phyloP scores from a whole-genome alignment of 2,113 vertebrate genomes.

The Cebus imitator region DNA sequence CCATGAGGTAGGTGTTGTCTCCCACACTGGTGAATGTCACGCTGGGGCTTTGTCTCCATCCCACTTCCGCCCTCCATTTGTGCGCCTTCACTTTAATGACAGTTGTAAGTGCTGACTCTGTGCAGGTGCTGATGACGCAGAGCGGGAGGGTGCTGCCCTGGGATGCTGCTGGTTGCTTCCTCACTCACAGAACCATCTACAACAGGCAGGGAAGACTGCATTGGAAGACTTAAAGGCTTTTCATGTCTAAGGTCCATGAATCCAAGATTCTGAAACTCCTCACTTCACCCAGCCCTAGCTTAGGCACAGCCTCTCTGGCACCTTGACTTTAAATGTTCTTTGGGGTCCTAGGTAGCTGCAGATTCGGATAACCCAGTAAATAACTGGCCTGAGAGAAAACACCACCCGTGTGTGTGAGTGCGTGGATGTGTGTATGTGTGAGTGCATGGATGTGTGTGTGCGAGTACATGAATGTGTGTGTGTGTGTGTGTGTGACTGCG shows the following conservation, averaged over 20 bases:
- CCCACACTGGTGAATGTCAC: neutral
- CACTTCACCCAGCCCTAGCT: neutral
- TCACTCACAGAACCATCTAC: neutral
- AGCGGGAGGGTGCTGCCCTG: neutral
- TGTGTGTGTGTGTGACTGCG: too few species aligned
- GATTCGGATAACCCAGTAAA: neutral
- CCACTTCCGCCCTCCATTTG: neutral
- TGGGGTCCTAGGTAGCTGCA: neutral
- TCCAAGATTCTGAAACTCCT: neutral
- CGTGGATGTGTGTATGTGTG: neutral
- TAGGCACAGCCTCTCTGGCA: neutral
- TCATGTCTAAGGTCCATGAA: neutral
- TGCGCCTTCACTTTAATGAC: neutral
- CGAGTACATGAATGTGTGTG: too few species aligned
- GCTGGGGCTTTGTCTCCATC: neutral
- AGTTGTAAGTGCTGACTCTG: neutral
- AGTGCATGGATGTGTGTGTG: rapidly evolving
- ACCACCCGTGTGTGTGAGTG: neutral
- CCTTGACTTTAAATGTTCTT: neutral
- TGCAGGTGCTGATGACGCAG: neutral
- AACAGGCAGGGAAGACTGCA: neutral
- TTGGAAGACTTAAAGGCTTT: neutral
- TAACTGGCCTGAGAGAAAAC: neutral
- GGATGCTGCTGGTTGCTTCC: neutral
- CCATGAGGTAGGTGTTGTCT: neutral